These are phyloP conservation scores for Catocala nupta DNA, from an alignment of 2,888 invertebrate genomes.

Conservation along the genomic window DNA sequence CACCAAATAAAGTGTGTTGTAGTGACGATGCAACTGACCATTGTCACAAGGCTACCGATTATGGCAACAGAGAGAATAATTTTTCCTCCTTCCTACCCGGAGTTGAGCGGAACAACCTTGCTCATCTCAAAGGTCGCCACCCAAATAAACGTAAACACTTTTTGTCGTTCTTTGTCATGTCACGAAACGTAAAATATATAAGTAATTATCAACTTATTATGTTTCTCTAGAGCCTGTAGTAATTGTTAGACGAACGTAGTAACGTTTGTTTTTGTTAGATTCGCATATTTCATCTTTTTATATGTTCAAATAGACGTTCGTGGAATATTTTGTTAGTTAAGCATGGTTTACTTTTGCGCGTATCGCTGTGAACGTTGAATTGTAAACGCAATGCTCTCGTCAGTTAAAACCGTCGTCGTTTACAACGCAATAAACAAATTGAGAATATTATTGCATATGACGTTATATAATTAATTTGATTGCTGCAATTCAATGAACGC, in stretches of 20 bases:
- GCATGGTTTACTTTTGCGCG: no score
- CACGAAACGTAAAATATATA: conserved; percentile 45
- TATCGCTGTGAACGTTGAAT: no score
- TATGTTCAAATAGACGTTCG: conserved; percentile 14
- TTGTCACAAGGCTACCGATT: conserved; percentile 73
- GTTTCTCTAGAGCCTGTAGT: conserved; percentile 12
- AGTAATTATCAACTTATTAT: conserved; percentile 25
- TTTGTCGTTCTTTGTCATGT: conserved; percentile 57
- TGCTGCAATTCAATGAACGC: no score
- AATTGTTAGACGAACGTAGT: conserved; percentile 25
- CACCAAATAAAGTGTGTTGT: conserved; percentile 42
- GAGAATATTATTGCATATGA: no score
- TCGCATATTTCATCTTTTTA: conserved; percentile 23
- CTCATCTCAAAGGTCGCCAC: conserved; percentile 71
- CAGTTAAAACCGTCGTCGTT: no score
- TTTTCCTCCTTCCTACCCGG: conserved; percentile 80
- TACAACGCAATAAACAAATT: no score
- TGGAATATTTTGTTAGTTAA: background rate
- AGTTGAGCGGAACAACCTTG: conserved; percentile 79
- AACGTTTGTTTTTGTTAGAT: conserved; percentile 33
- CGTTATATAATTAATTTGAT: no score
- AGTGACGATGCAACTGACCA: conserved; percentile 55
- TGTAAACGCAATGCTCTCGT: no score
- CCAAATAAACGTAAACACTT: conserved; percentile 68
- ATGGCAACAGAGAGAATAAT: conserved; percentile 65